phyloP scores from a whole-genome alignment of 2,113 vertebrate species.

The Poecilia latipinna region DNA sequence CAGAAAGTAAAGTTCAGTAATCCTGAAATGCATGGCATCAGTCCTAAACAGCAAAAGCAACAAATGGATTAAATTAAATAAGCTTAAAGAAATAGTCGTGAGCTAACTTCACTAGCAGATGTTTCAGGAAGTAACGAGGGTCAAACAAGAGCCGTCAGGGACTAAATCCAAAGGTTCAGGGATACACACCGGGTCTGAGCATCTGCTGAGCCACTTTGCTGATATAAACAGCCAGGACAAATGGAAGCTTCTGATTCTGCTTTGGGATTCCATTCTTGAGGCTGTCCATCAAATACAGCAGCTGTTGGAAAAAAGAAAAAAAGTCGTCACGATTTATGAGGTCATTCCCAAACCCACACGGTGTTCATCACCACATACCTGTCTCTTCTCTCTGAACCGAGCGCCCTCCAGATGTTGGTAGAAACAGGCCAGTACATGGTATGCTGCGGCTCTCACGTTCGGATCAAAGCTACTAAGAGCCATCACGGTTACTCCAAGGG shows the following conservation, averaged over 20 bases:
- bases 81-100: neutral
- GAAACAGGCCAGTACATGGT: constrained; percentile 86
- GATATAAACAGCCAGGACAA: constrained; percentile 84
- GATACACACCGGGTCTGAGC: constrained; percentile 88
- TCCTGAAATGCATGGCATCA: neutral
- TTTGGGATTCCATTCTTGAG: constrained; percentile 88
- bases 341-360: neutral
- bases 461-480: constrained; percentile 94
- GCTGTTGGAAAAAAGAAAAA: constrained; percentile 70
- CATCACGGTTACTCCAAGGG: constrained; percentile 85
- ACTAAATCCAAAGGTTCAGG: neutral
- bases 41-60: neutral
- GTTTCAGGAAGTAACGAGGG: neutral
- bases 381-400: constrained; percentile 86
- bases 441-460: constrained; percentile 85
- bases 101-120: constrained; percentile 7
- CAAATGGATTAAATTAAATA: neutral
- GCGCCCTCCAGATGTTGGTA: constrained; percentile 89
- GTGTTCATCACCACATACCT: constrained; percentile 74
- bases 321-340: neutral
- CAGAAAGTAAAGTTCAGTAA: constrained; percentile 1
- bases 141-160: neutral
- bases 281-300: constrained; percentile 89
- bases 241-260: constrained; percentile 86
- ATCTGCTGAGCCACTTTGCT: constrained; percentile 87